These are phyloP conservation scores for Zaprionus lachaisei DNA, from an alignment of 1,140 invertebrate species.

Conservation along the genomic window DNA sequence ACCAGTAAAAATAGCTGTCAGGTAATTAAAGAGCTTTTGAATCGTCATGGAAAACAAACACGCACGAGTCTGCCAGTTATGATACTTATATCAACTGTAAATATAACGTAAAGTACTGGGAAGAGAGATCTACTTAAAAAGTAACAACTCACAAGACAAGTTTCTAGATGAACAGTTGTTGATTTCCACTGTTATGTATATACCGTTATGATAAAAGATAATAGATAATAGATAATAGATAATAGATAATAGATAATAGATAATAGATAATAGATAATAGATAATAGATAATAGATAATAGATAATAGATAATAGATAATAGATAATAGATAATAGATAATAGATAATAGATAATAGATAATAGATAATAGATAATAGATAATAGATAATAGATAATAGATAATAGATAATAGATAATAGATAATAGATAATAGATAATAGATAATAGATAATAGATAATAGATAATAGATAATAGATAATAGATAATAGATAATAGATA, in stretches of 20 bases:
- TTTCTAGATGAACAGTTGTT: not conserved
- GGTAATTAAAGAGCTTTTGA: conserved; percentile 1
- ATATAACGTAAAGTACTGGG: not conserved
- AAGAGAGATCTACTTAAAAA: not conserved
- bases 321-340: conserved; percentile 3
- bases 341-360: conserved; percentile 5
- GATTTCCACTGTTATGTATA: not conserved
- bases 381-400: conserved; percentile 4
- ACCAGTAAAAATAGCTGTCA: conserved; percentile 5
- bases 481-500: conserved; percentile 5
- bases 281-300: conserved; percentile 4
- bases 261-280: conserved; percentile 5
- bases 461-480: conserved; percentile 5
- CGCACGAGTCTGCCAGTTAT: not conserved
- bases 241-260: conserved; percentile 5
- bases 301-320: conserved; percentile 5
- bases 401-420: conserved; percentile 5
- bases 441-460: conserved; percentile 4
- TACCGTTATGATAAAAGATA: not conserved
- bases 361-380: conserved; percentile 5
- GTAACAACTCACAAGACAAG: not conserved
- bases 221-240: conserved; percentile 5
- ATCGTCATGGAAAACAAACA: conserved; percentile 10
- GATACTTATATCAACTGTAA: not conserved
- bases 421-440: conserved; percentile 5